A percentile compares a stretch with the other conserved stretches of the same genome.
phyloP scores from a whole-genome alignment of 1,140 invertebrate species.

The Heliconius hermathena region DNA sequence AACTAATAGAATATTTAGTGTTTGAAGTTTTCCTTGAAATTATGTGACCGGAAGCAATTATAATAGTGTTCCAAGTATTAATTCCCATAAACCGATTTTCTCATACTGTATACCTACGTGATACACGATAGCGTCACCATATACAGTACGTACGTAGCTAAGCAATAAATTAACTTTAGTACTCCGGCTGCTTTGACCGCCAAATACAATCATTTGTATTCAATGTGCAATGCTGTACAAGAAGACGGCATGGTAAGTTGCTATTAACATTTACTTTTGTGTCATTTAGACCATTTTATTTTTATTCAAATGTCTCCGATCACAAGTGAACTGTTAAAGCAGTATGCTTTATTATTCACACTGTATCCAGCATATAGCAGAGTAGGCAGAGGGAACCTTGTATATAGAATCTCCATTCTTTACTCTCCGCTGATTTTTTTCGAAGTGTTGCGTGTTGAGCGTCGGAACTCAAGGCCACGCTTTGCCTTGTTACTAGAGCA shows the following conservation, averaged over 20 bases:
- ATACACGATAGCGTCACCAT: constrained; percentile 48
- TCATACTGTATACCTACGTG: constrained; percentile 62
- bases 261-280: constrained; percentile 59
- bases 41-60: constrained; percentile 75
- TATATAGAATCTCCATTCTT: not conserved
- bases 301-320: constrained; percentile 35
- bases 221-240: constrained; percentile 43
- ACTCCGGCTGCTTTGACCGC: constrained; percentile 62
- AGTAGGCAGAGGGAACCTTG: not conserved
- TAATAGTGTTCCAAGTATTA: constrained; percentile 64
- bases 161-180: constrained; percentile 66
- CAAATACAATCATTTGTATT: constrained; percentile 76
- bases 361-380: too few species aligned
- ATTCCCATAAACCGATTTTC: constrained; percentile 71
- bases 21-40: constrained; percentile 37
- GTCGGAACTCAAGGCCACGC: too few species aligned
- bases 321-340: not conserved
- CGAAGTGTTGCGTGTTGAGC: too few species aligned
- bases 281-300: constrained; percentile 50
- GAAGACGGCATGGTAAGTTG: constrained; percentile 57
- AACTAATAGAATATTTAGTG: not conserved
- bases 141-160: constrained; percentile 33
- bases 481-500: too few species aligned
- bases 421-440: too few species aligned
- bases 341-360: not conserved